Conservation (phyloP, 1,140 invertebrate genomes). For the Drosophila nigromelanica region DNA sequence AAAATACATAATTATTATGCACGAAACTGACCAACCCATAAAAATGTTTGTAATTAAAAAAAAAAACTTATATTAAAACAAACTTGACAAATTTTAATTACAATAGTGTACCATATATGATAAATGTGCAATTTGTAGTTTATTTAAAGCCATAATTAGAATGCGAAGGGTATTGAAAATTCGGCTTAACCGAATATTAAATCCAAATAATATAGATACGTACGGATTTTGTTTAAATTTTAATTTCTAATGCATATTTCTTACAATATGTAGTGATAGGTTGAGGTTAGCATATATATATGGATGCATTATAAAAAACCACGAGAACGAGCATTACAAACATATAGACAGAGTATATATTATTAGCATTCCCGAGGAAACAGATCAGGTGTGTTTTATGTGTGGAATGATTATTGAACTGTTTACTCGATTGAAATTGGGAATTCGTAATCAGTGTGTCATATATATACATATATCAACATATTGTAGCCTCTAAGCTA, state of each 20-base stretch:
- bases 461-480: conserved; percentile 14
- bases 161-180: conserved; percentile 20
- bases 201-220: conserved; percentile 15
- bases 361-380: conserved; percentile 30
- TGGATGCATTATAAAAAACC: conserved; percentile 1
- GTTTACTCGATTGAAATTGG: neutral
- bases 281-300: neutral
- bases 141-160: neutral
- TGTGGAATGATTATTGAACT: neutral
- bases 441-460: conserved; percentile 12
- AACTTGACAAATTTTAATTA: neutral
- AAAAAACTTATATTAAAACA: neutral
- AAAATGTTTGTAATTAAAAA: neutral
- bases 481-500: conserved; percentile 1
- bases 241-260: conserved; percentile 21
- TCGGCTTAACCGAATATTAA: conserved; percentile 21
- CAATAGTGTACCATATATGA: neutral
- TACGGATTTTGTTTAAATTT: neutral
- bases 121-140: neutral
- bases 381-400: conserved; percentile 6
- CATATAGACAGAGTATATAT: conserved; percentile 3
- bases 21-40: neutral
- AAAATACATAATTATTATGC: no score
- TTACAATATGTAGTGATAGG: conserved; percentile 24
- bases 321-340: neutral